Base-by-base conservation (phyloP, 2,113 vertebrate genomes). In the Euleptes europaea region DNA sequence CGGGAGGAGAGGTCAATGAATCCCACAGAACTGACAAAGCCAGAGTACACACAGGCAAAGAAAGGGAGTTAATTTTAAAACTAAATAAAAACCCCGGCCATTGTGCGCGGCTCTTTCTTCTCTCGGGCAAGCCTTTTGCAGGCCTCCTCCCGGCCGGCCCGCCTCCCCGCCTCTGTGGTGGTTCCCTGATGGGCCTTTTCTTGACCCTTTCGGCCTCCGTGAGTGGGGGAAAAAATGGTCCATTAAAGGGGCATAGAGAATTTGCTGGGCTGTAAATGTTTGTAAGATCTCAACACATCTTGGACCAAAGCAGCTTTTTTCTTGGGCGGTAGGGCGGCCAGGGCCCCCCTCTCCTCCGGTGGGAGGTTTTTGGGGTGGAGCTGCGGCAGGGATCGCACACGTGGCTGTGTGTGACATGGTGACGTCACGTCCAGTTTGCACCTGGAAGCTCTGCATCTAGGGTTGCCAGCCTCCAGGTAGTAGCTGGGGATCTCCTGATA, bases 41-140 rank as follows among this genome's bases (percentile, higher is more conserved):
- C 93, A 88, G 89, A 87, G 88, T 89, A 92, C 86, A 90, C 90
- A 94, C 28, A 84, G 71, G 60, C 82, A 84, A 84, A 87, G 78
- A 80, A 90, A 87, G 75, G 84, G 88, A 92, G 91, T 93, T 94
- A 66, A 90, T 94, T 92, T 92, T 82, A 85, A 94, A 94, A 88
- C 88, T 85, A 95, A 95, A 93, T 42, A 94, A 93, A 92, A 88
- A 87, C 81, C 38, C 92, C 92, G 86, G 90, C 94, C 94, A 97
- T 91, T 95, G 96, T 93, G 87, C 90, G 80, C 84, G 31, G 84
- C 70, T 78, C 86, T 63, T 81, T 73, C 89, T 78, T 84, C 77
- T 82, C 81, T 75, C 28, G 69, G 80, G 74, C 42, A 78, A 92
- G 81, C 33, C 51, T 66, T 70, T n/a, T 66, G 7, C 12, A 28